These are phyloP conservation scores for Corythucha ciliata DNA, from an alignment of 2,888 invertebrate species.

Conservation along the genomic window DNA sequence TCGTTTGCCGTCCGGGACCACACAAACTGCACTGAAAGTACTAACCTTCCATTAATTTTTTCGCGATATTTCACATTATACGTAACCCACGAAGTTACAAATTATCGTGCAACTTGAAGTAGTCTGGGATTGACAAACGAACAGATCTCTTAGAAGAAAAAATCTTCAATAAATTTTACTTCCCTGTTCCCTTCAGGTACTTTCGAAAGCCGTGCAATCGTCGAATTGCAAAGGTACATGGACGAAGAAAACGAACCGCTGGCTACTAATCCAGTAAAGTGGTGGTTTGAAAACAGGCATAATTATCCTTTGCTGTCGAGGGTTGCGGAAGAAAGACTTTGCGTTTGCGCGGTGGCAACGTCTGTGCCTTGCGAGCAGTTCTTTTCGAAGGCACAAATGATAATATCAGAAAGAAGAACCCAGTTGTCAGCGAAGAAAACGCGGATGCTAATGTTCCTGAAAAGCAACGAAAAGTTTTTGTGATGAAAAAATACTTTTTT, in stretches of 20 bases:
- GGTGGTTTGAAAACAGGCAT: slow-evolving; percentile 22
- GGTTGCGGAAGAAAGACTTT: slow-evolving; percentile 10
- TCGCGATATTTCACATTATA: no score
- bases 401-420: slow-evolving; percentile 34
- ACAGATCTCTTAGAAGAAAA: no score
- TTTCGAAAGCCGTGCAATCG: slow-evolving; percentile 12
- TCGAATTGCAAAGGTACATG: slow-evolving; percentile 17
- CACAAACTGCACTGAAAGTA: no score
- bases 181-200: no score
- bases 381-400: slow-evolving; percentile 35
- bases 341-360: slow-evolving; percentile 32
- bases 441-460: slow-evolving; percentile 27
- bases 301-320: slow-evolving; percentile 3
- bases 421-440: slow-evolving; percentile 29
- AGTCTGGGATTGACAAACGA: no score
- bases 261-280: slow-evolving; percentile 5
- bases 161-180: no score
- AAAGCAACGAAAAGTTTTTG: slow-evolving; percentile 11
- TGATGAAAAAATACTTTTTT: no score
- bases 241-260: slow-evolving; percentile 12
- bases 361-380: slow-evolving; percentile 37
- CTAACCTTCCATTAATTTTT: no score
- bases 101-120: no score
- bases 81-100: no score
- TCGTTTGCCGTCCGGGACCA: no score